Percentiles rank a stretch among this genome's conserved stretches.
Conservation (phyloP, 2,113 vertebrate genomes). For the Poeciliopsis prolifica region DNA sequence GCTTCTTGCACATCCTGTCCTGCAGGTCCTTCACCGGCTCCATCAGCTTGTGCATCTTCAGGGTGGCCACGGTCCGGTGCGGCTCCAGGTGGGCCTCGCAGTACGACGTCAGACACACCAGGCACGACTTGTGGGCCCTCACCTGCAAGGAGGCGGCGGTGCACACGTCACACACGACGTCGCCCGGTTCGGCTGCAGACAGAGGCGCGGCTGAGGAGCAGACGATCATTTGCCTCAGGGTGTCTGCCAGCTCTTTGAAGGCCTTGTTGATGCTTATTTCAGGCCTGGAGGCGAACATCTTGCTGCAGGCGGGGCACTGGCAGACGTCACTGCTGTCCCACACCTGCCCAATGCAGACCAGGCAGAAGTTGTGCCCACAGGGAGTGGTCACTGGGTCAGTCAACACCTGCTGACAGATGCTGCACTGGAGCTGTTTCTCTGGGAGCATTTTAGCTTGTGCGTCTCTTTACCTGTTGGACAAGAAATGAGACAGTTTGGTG, state of each 20-base stretch:
- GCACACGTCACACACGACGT: constrained; percentile 89
- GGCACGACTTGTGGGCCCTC: constrained; percentile 87
- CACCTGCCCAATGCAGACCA: constrained; percentile 51
- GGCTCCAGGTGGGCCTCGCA: constrained; percentile 89
- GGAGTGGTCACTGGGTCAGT: constrained; percentile 70
- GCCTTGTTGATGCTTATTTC: constrained; percentile 64
- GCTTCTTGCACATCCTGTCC: constrained; percentile 85
- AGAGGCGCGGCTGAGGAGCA: not conserved
- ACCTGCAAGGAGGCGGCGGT: constrained; percentile 78
- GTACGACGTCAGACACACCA: constrained; percentile 92
- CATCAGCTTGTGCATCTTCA: constrained; percentile 86
- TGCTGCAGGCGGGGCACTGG: constrained; percentile 63
- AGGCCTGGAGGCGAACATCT: constrained; percentile 45
- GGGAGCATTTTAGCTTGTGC: constrained; percentile 23
- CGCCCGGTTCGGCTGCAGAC: constrained; percentile 63
- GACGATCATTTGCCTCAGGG: constrained; percentile 33
- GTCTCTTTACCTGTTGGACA: constrained; percentile 29
- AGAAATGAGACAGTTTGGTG: constrained; percentile 9
- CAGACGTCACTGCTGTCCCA: constrained; percentile 51
- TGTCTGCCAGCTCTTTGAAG: constrained; percentile 70
- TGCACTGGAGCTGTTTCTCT: constrained; percentile 69
- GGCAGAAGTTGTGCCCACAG: constrained; percentile 77
- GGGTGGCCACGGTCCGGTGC: constrained; percentile 83
- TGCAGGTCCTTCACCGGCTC: constrained; percentile 87
- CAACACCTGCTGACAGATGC: constrained; percentile 66